Base-by-base conservation (phyloP, 2,888 invertebrate genomes). In the Microchrysa polita region DNA sequence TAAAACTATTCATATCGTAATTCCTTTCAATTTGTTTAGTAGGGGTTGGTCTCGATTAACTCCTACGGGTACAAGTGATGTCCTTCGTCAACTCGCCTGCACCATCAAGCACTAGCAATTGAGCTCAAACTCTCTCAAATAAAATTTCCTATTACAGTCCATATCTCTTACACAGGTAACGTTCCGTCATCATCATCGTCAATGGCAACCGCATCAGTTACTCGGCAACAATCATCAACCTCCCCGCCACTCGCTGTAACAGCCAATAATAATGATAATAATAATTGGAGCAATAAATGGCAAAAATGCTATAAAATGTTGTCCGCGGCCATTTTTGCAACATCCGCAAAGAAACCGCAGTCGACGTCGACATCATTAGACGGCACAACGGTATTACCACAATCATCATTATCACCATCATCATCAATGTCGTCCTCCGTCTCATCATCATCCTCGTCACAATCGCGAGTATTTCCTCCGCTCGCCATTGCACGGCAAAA, bases 231-330 rank as follows among this genome's bases (percentile, higher is more conserved):
- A 59, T n/a, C 59, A 12, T 27, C 20, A 59, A n/a, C n/a, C n/a
- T 34, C 27, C 27, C 7, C 27, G 7, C 27, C 27, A 34, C 27
- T 34, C 7, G 40, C 34, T 42, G 9, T 14, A 12, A 61, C n/a
- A 40, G 40, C 34, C 16, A 61, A 40, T 23, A n/a, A n/a, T n/a
- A n/a, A n/a, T n/a, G n/a, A n/a, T n/a, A n/a, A n/a, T n/a, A n/a
- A n/a, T n/a, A 61, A 61, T 61, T 61, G 61, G 42, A 61, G 1
- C 16, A 48, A n/a, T n/a, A 61, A 40, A 61, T 61, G 40, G 42
- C 18, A 61, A 61, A 61, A 61, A 61, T 42, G 40, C 18, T 40
- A 40, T 40, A 61, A 61, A 14, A 61, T 34, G 34, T 14, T 61
- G n/a, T 61, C 42, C 14, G 20, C 59, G 27, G n/a, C 59, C 59